These are phyloP conservation scores for Sclerurus mexicanus DNA, from an alignment of 2,113 vertebrate genomes.

Conservation along the genomic window DNA sequence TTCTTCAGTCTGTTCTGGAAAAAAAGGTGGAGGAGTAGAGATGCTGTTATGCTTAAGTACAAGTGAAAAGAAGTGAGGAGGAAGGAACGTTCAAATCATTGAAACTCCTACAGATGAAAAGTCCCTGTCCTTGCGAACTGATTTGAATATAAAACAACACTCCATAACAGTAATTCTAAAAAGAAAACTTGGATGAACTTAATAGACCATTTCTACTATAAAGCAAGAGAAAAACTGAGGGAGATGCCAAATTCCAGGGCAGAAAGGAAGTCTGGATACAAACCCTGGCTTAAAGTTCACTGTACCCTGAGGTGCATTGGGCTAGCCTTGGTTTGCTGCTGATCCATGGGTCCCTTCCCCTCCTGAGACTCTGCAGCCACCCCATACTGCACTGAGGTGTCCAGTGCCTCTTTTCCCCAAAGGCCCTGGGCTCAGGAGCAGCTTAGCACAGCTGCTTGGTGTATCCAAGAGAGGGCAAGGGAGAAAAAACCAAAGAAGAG, in stretches of 20 bases:
- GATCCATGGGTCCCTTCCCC: background rate
- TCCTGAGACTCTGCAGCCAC: background rate
- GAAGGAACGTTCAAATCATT: background rate
- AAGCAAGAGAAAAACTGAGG: background rate
- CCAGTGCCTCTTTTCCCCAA: background rate
- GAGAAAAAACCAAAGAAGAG: background rate
- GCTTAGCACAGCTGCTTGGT: background rate
- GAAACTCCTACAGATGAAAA: background rate
- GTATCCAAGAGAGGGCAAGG: background rate
- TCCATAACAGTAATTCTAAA: background rate
- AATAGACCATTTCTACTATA: background rate
- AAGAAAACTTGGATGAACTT: background rate
- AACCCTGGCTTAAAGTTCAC: background rate
- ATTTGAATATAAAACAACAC: background rate
- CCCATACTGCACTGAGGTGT: fast-evolving
- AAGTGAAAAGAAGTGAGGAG: background rate
- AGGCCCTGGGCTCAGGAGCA: background rate
- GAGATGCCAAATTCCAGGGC: background rate
- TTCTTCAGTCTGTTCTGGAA: background rate
- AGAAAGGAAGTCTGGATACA: background rate
- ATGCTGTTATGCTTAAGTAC: background rate
- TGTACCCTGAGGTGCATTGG: too few species aligned
- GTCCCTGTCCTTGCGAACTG: background rate
- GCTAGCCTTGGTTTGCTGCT: background rate
- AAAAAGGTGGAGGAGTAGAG: background rate